Base-by-base conservation (phyloP, 2,797 vertebrate species). In the Sorex maritimensis region DNA sequence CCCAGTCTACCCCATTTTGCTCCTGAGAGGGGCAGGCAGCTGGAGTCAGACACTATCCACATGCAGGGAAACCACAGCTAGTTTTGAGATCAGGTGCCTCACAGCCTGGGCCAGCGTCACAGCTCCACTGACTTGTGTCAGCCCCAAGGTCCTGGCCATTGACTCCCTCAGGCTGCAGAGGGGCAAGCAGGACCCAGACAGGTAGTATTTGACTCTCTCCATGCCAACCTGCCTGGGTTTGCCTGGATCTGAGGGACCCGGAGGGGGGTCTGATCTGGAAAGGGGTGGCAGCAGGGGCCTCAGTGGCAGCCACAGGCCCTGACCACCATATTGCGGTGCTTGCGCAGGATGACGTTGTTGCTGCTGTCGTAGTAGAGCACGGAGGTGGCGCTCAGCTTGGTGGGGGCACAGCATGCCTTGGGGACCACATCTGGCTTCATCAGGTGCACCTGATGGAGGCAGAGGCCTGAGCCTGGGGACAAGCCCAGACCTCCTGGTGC, bases 301-400 rank as follows among this genome's bases (percentile, higher is more conserved):
- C 98, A 99, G 97, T 99, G 98, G 95, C 99, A 99, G 41, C 99
- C 99, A 0, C 99, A 99, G 1, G 99, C 99, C 97, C 99, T 99
- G 34, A 99, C 99, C 98, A 99, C 99, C 99, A 99, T 99, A 98
- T 99, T 99, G 5, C 99, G 98, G 63, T 99, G 99, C 89, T 99
- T 99, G 93, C 99, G 99, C 55, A 99, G 98, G 98, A 99, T 99
- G 71, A 99, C 99, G 12, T 99, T 99, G 98, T 99, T 99, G 98
- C 99, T 99, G 98, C 99, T 99, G 93, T 99, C 99, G 0, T 99
- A 99, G 98, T 99, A 99, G 88, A 99, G 99, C 78, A 99, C 99
- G 0, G 99, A 99, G 92, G 99, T 99, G 94, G 99, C 98, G 2
- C 99, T 99, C 96, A 99, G 99, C 96, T 99, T 99, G 26, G 99